Base-by-base conservation (phyloP, 2,888 invertebrate species). In the Acrobasis suavella region DNA sequence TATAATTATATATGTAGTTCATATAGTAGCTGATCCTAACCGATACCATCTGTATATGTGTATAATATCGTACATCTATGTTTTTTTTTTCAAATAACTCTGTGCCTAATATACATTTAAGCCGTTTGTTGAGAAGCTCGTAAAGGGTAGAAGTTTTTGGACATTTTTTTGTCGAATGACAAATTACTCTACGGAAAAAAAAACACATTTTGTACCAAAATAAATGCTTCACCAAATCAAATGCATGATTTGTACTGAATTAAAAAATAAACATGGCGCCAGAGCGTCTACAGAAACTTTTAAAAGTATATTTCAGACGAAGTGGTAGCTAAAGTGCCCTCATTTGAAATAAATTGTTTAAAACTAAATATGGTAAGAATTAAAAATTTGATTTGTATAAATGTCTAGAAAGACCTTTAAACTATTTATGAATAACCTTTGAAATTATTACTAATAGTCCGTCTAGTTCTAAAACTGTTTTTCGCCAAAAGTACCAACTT, bases 71-170 rank as follows among this genome's bases (percentile, higher is more conserved):
- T 89, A 89, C 83, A 87, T 78, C 86, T 89, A 89, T 86, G 71
- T 81, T 72, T 77, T 80, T 79, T 77, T 75, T 78, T 77, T 78
- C 82, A 82, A 86, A 87, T 89, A 87, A 85, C 85, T 91, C 88
- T 91, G 89, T 90, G 89, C 87, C 89, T 91, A 90, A 89, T 87
- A 83, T 91, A 91, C 88, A 88, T 85, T 86, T 90, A 91, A 90
- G 90, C 91, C 90, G 88, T 82, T 82, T 78, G 72, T 82, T 77
- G 80, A 87, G 78, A 91, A 91, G 91, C 91, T 91, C 91, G 78
- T 86, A 85, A 80, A 83, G 80, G 86, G 84, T 86, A 74, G 74
- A 74, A 82, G 75, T 80, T 80, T 81, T 76, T 81, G 83, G 86
- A 86, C 86, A 85, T 80, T 77, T 74, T 55, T 69, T 72, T 75